Conservation (phyloP, 2,113 vertebrate genomes). For the Hippocampus zosterae region DNA sequence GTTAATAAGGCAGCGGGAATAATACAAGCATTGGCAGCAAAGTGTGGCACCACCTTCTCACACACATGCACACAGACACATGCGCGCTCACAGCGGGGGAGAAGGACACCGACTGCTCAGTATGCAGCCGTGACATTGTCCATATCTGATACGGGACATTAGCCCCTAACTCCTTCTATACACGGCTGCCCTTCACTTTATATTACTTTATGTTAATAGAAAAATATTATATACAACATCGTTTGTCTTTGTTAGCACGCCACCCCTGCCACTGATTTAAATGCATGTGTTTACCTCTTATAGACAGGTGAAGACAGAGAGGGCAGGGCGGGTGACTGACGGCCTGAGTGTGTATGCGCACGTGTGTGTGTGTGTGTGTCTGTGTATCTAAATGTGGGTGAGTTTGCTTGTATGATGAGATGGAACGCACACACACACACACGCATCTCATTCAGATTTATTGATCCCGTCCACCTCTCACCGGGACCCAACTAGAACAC, state of each 20-base stretch:
- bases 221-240: slow-evolving; percentile 99
- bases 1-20: slow-evolving; percentile 82
- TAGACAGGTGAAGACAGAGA: slow-evolving; percentile 79
- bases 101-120: slow-evolving; percentile 99
- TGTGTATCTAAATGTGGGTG: background rate
- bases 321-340: slow-evolving; percentile 62
- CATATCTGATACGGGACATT: slow-evolving; percentile 99
- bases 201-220: slow-evolving; percentile 99
- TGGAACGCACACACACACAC: slow-evolving; percentile 34
- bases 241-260: slow-evolving; percentile 98
- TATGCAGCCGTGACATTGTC: slow-evolving; percentile 99
- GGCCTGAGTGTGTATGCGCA: slow-evolving; percentile 7
- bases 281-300: slow-evolving; percentile 93
- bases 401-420: slow-evolving; percentile 29
- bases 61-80: slow-evolving; percentile 65
- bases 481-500: slow-evolving; percentile 24
- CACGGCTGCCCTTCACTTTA: slow-evolving; percentile 99
- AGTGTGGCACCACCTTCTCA: slow-evolving; percentile 70
- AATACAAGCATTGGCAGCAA: slow-evolving; percentile 87
- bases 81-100: slow-evolving; percentile 88
- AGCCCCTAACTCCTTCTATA: slow-evolving; percentile 99
- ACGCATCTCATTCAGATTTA: slow-evolving; percentile 64
- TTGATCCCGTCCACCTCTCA: slow-evolving; percentile 65
- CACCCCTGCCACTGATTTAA: slow-evolving; percentile 75
- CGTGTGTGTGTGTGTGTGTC: slow-evolving; percentile 9